Conservation (phyloP, 2,113 vertebrate genomes). For the Oreochromis spilurus region DNA sequence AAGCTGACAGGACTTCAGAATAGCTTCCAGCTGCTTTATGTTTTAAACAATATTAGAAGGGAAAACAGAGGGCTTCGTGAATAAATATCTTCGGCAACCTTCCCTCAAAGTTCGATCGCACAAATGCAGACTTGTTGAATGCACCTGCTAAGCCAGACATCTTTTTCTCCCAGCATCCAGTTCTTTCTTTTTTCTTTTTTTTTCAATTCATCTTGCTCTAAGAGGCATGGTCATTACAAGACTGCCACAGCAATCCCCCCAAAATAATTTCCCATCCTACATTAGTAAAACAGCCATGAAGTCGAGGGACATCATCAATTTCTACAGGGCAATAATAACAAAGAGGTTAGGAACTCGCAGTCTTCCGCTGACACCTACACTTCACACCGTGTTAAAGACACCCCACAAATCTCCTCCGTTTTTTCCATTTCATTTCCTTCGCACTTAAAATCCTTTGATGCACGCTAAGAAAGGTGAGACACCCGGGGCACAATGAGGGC, state of each 20-base stretch:
- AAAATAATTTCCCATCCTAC: slow-evolving; percentile 46
- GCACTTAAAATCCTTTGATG: slow-evolving; percentile 42
- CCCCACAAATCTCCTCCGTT: neutral
- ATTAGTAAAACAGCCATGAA: slow-evolving; percentile 66
- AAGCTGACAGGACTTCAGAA: slow-evolving; percentile 2
- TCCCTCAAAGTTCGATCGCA: slow-evolving; percentile 27
- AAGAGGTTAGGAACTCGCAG: slow-evolving; percentile 35
- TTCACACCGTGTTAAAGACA: slow-evolving; percentile 52
- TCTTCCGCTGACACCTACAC: slow-evolving; percentile 37
- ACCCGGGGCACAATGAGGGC: neutral
- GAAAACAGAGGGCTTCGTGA: slow-evolving; percentile 11
- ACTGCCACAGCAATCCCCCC: slow-evolving; percentile 28
- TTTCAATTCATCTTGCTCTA: slow-evolving; percentile 42
- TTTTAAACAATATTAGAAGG: neutral
- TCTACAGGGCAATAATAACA: slow-evolving; percentile 60
- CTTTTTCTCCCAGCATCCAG: slow-evolving; percentile 3
- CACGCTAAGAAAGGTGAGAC: slow-evolving; percentile 2
- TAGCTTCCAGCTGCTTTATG: neutral
- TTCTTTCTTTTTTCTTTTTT: neutral
- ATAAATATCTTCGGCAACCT: slow-evolving; percentile 2
- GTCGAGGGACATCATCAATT: slow-evolving; percentile 57
- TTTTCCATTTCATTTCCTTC: slow-evolving; percentile 26
- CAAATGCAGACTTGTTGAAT: slow-evolving; percentile 10
- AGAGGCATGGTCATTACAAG: slow-evolving; percentile 47
- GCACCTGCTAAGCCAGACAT: neutral